Evolutionary conservation across 2,888 invertebrate genomes (phyloP).

Genomic region (Caenorhabditis becei): DNA sequence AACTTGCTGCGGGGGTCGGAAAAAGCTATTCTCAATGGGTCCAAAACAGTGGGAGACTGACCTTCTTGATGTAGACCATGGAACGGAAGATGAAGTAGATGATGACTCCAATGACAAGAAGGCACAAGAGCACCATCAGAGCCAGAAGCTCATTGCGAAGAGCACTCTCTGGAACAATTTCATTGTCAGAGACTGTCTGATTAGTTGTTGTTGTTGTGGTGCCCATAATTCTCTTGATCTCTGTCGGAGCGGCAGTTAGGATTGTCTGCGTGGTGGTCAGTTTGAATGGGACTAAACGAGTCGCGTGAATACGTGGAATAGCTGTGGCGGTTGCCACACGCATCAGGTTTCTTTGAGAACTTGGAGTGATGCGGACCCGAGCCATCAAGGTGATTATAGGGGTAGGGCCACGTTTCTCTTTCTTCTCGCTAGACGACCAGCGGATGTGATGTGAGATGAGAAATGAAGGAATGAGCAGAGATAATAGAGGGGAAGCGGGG

Average conservation of each 20-base stretch:
- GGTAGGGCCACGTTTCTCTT: constrained; percentile 8
- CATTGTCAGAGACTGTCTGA: neutral
- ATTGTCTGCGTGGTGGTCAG: constrained; percentile 32
- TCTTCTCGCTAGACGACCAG: constrained; percentile 11
- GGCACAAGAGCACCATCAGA: constrained; percentile 42
- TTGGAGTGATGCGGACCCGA: constrained; percentile 41
- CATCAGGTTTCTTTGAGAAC: constrained; percentile 21
- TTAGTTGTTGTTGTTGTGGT: too few species aligned
- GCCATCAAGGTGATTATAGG: constrained; percentile 52
- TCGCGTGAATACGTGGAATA: constrained; percentile 26
- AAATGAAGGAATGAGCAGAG: constrained; percentile 41
- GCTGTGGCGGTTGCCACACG: constrained; percentile 15
- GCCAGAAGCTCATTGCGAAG: constrained; percentile 62
- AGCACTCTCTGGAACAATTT: constrained; percentile 55
- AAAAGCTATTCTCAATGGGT: too few species aligned
- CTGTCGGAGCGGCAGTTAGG: constrained; percentile 12
- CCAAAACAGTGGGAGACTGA: constrained; percentile 26
- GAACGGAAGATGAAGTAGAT: constrained; percentile 61
- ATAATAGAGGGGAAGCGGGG: constrained; percentile 25
- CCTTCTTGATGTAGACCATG: constrained; percentile 63
- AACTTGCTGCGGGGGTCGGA: too few species aligned
- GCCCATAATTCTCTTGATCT: constrained; percentile 22
- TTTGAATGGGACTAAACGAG: constrained; percentile 34
- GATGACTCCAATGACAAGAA: constrained; percentile 52
- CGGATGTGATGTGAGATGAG: constrained; percentile 1